These are phyloP conservation scores for Sarcophaga peregrina DNA, from an alignment of 1,140 invertebrate species.

Conservation along the genomic window DNA sequence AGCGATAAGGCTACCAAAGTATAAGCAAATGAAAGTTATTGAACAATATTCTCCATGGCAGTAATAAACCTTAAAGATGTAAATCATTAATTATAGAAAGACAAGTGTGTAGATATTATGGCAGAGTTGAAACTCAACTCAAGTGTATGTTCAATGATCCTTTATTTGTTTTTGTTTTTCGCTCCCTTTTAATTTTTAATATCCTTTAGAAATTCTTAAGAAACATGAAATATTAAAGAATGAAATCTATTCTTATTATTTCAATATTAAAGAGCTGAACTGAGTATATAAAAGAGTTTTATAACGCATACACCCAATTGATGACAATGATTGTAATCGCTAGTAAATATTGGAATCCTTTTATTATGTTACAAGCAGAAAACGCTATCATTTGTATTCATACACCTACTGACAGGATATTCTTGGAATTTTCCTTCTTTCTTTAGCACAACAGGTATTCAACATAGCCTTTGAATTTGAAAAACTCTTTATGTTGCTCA, in stretches of 20 bases:
- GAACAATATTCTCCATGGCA: background rate
- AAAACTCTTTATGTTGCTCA: background rate
- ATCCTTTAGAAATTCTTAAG: slow-evolving; percentile 6
- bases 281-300: background rate
- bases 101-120: background rate
- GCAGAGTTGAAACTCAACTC: background rate
- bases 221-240: background rate
- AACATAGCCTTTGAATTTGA: too few relatives aligned
- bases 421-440: background rate
- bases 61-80: slow-evolving; percentile 16
- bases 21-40: slow-evolving; percentile 2
- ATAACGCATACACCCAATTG: background rate
- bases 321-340: slow-evolving; percentile 10
- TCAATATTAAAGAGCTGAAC: background rate
- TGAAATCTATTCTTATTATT: background rate
- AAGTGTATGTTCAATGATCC: background rate
- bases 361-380: background rate
- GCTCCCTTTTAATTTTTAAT: too few relatives aligned
- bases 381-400: background rate
- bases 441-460: slow-evolving; percentile 11
- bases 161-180: background rate
- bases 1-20: background rate
- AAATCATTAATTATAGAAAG: slow-evolving; percentile 18
- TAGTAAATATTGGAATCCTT: slow-evolving; percentile 21
- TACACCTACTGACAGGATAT: background rate